These are phyloP conservation scores for Salarias fasciatus DNA, from an alignment of 2,797 vertebrate genomes.

Conservation along the genomic window DNA sequence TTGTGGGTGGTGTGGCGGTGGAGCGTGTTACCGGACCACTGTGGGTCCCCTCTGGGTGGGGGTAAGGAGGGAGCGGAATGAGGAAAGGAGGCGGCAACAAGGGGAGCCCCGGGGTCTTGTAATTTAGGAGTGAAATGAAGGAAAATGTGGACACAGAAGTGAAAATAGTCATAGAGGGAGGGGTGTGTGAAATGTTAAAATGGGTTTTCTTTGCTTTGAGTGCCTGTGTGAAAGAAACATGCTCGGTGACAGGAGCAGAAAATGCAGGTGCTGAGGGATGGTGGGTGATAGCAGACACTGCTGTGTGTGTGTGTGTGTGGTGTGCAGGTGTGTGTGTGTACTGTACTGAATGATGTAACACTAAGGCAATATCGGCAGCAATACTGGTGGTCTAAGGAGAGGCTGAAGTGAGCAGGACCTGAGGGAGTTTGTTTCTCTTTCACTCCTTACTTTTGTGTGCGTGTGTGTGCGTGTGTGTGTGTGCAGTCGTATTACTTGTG, in stretches of 20 bases:
- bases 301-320: background rate
- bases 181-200: slow-evolving; percentile 40
- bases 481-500: background rate
- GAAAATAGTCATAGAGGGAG: slow-evolving; percentile 38
- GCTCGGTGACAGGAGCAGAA: slow-evolving; percentile 1
- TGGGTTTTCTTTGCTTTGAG: slow-evolving; percentile 11
- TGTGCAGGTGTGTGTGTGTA: slow-evolving; percentile 2
- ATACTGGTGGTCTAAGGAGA: slow-evolving; percentile 60
- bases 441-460: background rate
- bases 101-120: slow-evolving; percentile 46
- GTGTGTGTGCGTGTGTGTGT: background rate
- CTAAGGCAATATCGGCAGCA: slow-evolving; percentile 72
- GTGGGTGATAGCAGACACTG: background rate
- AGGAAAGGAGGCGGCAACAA: background rate
- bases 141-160: slow-evolving; percentile 53
- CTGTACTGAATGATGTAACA: slow-evolving; percentile 69
- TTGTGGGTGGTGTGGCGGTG: slow-evolving; percentile 16
- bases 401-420: slow-evolving; percentile 57
- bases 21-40: slow-evolving; percentile 35
- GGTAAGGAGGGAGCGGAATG: background rate
- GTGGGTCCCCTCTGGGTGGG: slow-evolving; percentile 34
- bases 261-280: background rate
- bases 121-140: slow-evolving; percentile 64
- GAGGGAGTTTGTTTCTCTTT: slow-evolving; percentile 35
- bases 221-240: background rate